Percentiles rank a stretch among this genome's conserved stretches.
These are phyloP conservation scores for Sebastes baramenuke DNA, from an alignment of 2,797 vertebrate species.

Conservation along the genomic window DNA sequence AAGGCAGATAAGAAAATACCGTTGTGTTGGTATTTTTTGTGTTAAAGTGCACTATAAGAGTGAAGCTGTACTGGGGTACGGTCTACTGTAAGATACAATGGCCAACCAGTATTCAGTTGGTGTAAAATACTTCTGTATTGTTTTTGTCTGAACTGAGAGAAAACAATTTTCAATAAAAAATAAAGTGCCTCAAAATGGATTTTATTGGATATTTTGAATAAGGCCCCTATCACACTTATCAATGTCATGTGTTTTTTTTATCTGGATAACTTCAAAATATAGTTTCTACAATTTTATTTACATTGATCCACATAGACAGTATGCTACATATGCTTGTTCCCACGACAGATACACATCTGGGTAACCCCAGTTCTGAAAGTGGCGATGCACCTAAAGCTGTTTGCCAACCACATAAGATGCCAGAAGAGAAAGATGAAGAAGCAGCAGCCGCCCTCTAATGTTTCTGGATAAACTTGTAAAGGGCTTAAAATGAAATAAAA, in stretches of 20 bases:
- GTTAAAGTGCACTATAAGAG: conserved; percentile 37
- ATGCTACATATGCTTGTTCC: neutral
- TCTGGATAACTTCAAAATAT: neutral
- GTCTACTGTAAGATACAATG: neutral
- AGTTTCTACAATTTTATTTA: neutral
- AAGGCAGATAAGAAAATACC: conserved; percentile 42
- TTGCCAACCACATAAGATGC: neutral
- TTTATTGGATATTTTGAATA: neutral
- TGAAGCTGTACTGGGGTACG: neutral
- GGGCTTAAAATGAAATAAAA: neutral
- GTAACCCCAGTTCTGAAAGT: neutral
- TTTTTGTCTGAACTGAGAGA: neutral
- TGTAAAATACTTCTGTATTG: neutral
- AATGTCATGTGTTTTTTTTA: neutral
- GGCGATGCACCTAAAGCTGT: neutral
- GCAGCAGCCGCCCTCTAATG: neutral
- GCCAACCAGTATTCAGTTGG: neutral
- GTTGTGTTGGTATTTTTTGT: neutral
- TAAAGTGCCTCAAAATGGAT: neutral
- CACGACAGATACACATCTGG: neutral
- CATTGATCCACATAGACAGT: neutral
- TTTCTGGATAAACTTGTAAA: neutral
- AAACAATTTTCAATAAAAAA: neutral
- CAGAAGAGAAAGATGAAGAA: neutral
- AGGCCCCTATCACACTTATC: neutral